Evolutionary conservation across 2,888 invertebrate genomes (phyloP).

Genomic region (Eupithecia inturbata): DNA sequence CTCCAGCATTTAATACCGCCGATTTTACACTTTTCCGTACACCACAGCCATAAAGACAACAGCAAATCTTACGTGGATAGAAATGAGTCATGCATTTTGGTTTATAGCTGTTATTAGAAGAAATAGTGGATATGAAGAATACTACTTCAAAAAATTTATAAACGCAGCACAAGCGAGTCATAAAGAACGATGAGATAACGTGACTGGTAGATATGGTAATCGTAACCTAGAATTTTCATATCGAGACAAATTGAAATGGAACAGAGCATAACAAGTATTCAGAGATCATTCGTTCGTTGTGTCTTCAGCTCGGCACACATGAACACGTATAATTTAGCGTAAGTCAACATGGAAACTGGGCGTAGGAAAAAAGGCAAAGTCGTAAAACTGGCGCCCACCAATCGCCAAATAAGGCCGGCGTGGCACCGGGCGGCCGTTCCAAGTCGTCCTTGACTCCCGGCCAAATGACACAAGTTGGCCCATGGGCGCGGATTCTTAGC

Average conservation of each 20-base stretch:
- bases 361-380: constrained; percentile 81
- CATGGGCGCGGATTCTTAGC: constrained; percentile 81
- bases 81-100: constrained; percentile 5
- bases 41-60: constrained; percentile 13
- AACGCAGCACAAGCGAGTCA: constrained; percentile 40
- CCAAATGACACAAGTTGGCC: constrained; percentile 84
- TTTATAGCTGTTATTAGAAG: neutral
- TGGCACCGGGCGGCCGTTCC: constrained; percentile 73
- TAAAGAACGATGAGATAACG: constrained; percentile 51
- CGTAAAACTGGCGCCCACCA: constrained; percentile 84
- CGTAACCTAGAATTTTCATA: constrained; percentile 23
- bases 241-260: constrained; percentile 56
- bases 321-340: constrained; percentile 69
- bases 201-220: constrained; percentile 34
- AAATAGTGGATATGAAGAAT: constrained; percentile 14
- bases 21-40: constrained; percentile 57
- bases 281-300: constrained; percentile 66
- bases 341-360: constrained; percentile 74
- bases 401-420: constrained; percentile 82
- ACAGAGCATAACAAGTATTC: constrained; percentile 49
- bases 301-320: constrained; percentile 59
- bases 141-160: constrained; percentile 30
- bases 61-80: constrained; percentile 7
- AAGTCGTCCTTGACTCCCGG: constrained; percentile 81
- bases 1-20: constrained; percentile 66